Evolutionary conservation across 1,140 invertebrate genomes (phyloP), one percentile per base, ranked within the genome.

Genomic region (Drosophila yakuba): DNA sequence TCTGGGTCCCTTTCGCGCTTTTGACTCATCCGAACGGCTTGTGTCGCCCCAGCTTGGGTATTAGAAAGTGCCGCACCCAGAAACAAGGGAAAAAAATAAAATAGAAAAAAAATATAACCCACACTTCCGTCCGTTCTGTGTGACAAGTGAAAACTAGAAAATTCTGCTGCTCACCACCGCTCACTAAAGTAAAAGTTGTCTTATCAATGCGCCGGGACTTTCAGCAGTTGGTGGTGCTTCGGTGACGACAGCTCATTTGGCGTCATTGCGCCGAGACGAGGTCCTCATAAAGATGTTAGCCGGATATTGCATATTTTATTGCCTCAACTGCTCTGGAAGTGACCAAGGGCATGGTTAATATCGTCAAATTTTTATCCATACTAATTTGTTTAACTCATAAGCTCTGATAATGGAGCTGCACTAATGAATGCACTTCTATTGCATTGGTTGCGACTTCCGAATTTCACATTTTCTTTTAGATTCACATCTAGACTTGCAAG

Each of bases 111-210:
- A 28, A 5, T 10, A 3, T 8, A 32, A 10, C 41, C 10, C 66
- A 28, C n/a, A 56, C 67, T 43, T 47, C n/a, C 39, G 12, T 44
- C 20, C 20, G 6, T 38, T 57, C 62, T 75, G 71, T 76, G 71
- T 79, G 78, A 88, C 83, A 88, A 86, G 83, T 86, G 83, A 86
- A 86, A 86, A 86, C 83, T 86, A 86, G 63, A 55, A 64, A 75
- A 67, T 67, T 76, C 73, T 54, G 58, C 64, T 60, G 20, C 56
- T 54, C 43, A 8, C 28, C 43, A 62, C 67, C 44, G 17, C 56
- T 66, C 64, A 71, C 45, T 62, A 79, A 86, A 86, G 83, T 86
- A 88, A 86, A 86, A 86, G 83, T 86, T 85, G 79, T 86, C 83
- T 56, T 75, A 76, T 63, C 58, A 63, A 41, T 50, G 43, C 36